These are phyloP conservation scores for Spatula versicolor DNA, from an alignment of 2,797 vertebrate genomes.

Conservation along the genomic window DNA sequence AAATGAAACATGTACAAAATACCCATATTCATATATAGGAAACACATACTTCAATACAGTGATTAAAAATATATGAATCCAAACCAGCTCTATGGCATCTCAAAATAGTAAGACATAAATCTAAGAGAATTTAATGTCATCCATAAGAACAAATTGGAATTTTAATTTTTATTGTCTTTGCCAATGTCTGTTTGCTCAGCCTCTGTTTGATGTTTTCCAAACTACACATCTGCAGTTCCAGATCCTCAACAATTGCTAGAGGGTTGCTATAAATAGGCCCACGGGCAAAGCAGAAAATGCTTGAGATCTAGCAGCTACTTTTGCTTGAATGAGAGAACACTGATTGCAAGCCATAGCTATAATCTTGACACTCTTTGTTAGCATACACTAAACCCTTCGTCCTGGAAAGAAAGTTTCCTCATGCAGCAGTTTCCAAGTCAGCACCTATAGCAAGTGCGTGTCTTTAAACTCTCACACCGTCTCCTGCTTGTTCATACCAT, in stretches of 20 bases:
- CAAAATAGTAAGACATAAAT: not conserved
- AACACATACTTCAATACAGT: not conserved
- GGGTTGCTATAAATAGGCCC: not conserved
- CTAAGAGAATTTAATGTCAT: not conserved
- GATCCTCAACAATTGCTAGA: not conserved
- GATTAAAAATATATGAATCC: not conserved
- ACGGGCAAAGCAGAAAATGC: not conserved
- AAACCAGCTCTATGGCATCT: not conserved
- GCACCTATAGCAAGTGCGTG: accelerated
- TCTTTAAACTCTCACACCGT: not conserved
- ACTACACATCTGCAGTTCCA: not conserved
- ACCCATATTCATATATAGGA: not conserved
- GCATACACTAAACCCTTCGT: not conserved
- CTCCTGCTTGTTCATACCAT: not conserved
- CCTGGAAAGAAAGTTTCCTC: not conserved
- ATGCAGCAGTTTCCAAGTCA: not conserved
- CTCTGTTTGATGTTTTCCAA: not conserved
- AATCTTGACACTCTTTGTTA: not conserved
- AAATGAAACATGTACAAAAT: not conserved
- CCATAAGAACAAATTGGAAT: not conserved
- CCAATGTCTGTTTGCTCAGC: not conserved
- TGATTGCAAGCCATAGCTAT: not conserved
- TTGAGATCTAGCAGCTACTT: not conserved
- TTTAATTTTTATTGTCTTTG: not conserved
- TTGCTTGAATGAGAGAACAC: not conserved